phyloP scores from a whole-genome alignment of 1,140 invertebrate genomes.

The Fopius arisanus region DNA sequence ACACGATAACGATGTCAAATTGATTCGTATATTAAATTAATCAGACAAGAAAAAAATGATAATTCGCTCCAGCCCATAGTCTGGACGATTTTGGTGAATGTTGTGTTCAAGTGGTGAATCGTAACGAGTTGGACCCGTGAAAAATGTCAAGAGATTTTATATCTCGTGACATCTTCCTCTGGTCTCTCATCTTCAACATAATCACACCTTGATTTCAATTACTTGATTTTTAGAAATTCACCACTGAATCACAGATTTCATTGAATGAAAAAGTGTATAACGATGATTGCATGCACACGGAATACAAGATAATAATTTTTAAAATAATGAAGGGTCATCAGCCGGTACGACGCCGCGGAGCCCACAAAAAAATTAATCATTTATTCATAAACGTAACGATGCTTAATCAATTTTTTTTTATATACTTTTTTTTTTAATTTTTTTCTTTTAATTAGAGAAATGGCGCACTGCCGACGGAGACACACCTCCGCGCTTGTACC shows the following conservation, averaged over 20 bases:
- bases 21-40: slow-evolving; percentile 38
- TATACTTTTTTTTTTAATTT: slow-evolving; percentile 27
- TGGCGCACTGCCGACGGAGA: slow-evolving; percentile 50
- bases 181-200: no score
- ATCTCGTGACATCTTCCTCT: no score
- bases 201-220: no score
- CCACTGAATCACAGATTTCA: background rate
- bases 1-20: slow-evolving; percentile 34
- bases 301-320: slow-evolving; percentile 42
- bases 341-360: slow-evolving; percentile 48
- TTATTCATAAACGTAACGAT: slow-evolving; percentile 45
- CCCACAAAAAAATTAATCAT: slow-evolving; percentile 41
- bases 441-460: slow-evolving; percentile 46
- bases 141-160: no score
- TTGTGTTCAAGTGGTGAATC: background rate
- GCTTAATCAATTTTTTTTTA: slow-evolving; percentile 38
- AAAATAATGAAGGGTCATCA: slow-evolving; percentile 27
- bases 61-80: slow-evolving; percentile 35
- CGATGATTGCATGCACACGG: slow-evolving; percentile 47
- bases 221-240: background rate
- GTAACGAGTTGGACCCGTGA: no score
- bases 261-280: slow-evolving; percentile 38
- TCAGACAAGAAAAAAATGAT: slow-evolving; percentile 25
- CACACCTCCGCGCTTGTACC: slow-evolving; percentile 52
- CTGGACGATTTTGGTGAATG: slow-evolving; percentile 14